phyloP scores from a whole-genome alignment of 1,140 invertebrate species.

The Drosophila malerkotliana region DNA sequence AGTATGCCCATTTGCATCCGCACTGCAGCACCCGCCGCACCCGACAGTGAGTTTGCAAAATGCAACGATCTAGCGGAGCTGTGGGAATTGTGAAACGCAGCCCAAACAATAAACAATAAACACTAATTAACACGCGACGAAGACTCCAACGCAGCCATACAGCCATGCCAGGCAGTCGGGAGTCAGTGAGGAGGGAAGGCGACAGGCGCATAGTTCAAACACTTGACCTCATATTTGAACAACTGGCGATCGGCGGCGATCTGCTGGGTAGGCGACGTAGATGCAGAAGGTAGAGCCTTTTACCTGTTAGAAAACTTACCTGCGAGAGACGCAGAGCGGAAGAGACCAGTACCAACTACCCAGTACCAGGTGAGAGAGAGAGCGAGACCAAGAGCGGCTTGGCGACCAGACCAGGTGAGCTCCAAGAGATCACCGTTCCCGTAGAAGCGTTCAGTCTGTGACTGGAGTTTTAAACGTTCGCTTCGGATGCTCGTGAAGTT shows the following conservation, averaged over 20 bases:
- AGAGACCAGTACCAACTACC: too few relatives aligned
- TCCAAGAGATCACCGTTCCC: constrained; percentile 7
- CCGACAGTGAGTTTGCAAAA: constrained; percentile 16
- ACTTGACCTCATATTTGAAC: constrained; percentile 79
- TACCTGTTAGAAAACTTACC: constrained; percentile 55
- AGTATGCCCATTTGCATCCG: constrained; percentile 27
- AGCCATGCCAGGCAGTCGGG: neutral
- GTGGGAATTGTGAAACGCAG: constrained; percentile 63
- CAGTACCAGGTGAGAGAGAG: constrained; percentile 11
- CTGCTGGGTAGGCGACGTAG: constrained; percentile 5
- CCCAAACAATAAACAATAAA: constrained; percentile 64
- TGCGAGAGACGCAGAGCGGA: constrained; percentile 4
- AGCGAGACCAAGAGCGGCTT: constrained; percentile 2
- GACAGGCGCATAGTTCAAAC: constrained; percentile 58
- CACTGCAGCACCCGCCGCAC: neutral
- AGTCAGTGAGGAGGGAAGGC: constrained; percentile 4
- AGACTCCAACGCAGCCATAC: neutral
- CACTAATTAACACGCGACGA: constrained; percentile 66
- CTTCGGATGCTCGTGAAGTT: constrained; percentile 17
- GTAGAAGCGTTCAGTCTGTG: constrained; percentile 53
- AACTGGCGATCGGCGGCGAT: constrained; percentile 34
- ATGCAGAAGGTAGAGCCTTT: constrained; percentile 33
- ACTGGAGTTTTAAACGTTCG: constrained; percentile 48
- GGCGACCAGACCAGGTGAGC: neutral
- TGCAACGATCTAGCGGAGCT: constrained; percentile 19